Evolutionary conservation across 92 coral and sea anemone genomes (phyloP), one percentile per base, ranked within the genome.

Genomic region (Metridium senile): DNA sequence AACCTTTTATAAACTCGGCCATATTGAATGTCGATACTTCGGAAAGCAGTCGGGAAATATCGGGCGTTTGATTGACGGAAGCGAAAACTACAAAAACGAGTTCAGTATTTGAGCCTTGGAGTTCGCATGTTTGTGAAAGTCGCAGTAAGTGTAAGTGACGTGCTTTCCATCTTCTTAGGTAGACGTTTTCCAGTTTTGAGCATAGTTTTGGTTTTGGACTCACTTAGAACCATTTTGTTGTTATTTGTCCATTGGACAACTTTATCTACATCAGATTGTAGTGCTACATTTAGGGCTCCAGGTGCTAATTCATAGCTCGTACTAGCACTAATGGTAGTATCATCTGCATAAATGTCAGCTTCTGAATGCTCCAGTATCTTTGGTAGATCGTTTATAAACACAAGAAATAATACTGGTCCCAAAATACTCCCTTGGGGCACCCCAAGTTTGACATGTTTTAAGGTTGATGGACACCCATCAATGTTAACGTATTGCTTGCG

Each of bases 281-380:
- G 82, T 33, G 34, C 67, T 70, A 18, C 25, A 70, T 58, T 61
- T 25, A 72, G 17, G 27, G 75, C 74, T 81, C 51, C 43, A 64
- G 86, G 81, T 62, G 86, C 74, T 74, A 66, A 32, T 33, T 47
- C 53, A 43, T 71, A 72, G 26, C 47, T 63, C 0, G 69, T 32
- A 54, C 33, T 28, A 71, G 58, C 59, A 58, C 43, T 76, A 11
- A 82, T 63, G 26, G 81, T 82, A 13, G 86, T 63, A 64, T 82
- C 65, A 47, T 74, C 81, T 54, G 82, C 81, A 83, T 83, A 83
- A 45, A 76, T 83, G 73, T 83, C 78, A 18, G 81, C 88, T 76
- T 0, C 56, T 16, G 83, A 4, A 16, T 78, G 11, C 59, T 26
- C 18, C 34, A 68, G 54, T 32, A 34, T 22, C 58, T 57, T 22